Conservation (phyloP, 2,113 vertebrate species). For the Lota lota region DNA sequence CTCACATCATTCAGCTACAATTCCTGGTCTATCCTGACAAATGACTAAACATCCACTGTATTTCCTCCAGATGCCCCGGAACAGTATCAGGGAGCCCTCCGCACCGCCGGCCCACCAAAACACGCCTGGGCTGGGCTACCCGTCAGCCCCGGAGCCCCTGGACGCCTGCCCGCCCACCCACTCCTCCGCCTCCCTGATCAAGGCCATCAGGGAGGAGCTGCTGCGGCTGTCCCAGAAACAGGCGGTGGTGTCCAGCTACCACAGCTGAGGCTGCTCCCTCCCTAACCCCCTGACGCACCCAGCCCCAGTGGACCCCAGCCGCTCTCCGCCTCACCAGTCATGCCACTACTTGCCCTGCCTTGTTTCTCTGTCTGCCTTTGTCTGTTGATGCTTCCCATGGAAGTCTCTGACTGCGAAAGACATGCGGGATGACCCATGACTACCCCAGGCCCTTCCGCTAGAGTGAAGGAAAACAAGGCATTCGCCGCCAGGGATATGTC, state of each 20-base stretch:
- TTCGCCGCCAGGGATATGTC: too few relatives aligned
- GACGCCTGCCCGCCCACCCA: constrained; percentile 86
- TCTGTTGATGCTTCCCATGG: constrained; percentile 66
- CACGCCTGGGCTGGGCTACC: constrained; percentile 76
- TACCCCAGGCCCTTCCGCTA: too few relatives aligned
- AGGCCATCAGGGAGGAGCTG: constrained; percentile 97
- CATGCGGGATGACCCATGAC: not conserved
- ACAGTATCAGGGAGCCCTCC: constrained; percentile 79
- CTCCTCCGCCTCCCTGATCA: constrained; percentile 96
- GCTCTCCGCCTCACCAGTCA: constrained; percentile 39
- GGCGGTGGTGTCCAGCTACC: constrained; percentile 84
- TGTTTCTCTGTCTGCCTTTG: constrained; percentile 24
- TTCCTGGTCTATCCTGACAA: constrained; percentile 80
- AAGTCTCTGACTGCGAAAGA: constrained; percentile 51
- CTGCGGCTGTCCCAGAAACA: constrained; percentile 97
- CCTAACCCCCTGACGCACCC: not conserved
- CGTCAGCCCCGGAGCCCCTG: constrained; percentile 78
- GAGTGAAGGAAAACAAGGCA: too few relatives aligned
- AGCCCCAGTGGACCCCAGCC: not conserved
- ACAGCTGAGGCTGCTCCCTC: constrained; percentile 79
- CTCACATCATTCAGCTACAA: constrained; percentile 52
- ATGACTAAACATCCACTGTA: constrained; percentile 69
- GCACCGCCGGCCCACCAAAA: constrained; percentile 80
- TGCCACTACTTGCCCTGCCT: constrained; percentile 45
- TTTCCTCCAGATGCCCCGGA: constrained; percentile 85